phyloP scores from a whole-genome alignment of 1,140 invertebrate genomes.

The Lepidostoma basale region DNA sequence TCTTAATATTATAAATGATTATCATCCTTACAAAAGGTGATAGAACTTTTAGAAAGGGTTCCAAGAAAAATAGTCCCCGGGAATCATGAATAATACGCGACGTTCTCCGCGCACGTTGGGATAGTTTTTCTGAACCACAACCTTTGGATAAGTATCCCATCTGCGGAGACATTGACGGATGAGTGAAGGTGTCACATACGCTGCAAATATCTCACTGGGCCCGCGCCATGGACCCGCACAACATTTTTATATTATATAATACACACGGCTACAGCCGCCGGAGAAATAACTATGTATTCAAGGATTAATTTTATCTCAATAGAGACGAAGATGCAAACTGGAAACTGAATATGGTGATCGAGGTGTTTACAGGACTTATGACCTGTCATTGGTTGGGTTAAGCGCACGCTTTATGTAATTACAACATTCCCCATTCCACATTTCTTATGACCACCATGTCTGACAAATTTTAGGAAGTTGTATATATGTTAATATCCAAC shows the following conservation, averaged over 20 bases:
- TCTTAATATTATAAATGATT: conserved; percentile 1
- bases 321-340: no score
- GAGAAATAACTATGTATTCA: no score
- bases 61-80: background rate
- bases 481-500: no score
- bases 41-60: background rate
- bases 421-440: no score
- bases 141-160: conserved; percentile 1
- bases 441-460: no score
- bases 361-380: no score
- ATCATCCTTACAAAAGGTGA: conserved; percentile 1
- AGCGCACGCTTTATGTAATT: no score
- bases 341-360: no score
- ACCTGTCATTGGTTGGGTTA: no score
- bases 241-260: background rate
- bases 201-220: background rate
- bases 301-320: no score
- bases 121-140: conserved; percentile 10
- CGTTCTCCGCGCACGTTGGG: background rate
- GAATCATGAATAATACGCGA: conserved; percentile 14
- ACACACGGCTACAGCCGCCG: background rate
- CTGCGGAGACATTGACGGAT: background rate
- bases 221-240: background rate
- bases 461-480: no score
- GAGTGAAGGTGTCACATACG: background rate